Percentiles rank a stretch among this genome's conserved stretches.
Conservation (phyloP, 1,140 invertebrate genomes). For the Sinonovacula constricta region DNA sequence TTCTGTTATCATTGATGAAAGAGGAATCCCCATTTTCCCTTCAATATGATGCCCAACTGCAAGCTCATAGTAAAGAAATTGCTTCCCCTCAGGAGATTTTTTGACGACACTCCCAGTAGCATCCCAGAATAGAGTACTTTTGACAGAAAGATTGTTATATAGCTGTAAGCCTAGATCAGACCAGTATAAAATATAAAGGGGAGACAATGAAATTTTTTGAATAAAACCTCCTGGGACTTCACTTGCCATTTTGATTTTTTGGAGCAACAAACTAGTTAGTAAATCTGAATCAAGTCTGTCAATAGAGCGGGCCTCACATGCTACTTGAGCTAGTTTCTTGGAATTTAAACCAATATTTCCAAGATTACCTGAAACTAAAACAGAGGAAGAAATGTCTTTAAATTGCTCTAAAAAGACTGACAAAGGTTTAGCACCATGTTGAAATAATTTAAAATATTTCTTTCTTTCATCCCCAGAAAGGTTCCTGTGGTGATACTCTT, state of each 20-base stretch:
- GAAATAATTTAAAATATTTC: too few relatives aligned
- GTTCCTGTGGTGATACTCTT: not conserved
- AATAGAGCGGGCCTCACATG: not conserved
- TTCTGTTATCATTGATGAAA: conserved; percentile 17
- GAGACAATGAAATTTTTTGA: conserved; percentile 19
- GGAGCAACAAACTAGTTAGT: not conserved
- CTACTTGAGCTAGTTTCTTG: too few relatives aligned
- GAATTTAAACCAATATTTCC: not conserved
- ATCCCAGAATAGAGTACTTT: conserved; percentile 19
- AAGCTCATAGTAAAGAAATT: conserved; percentile 26
- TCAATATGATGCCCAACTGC: not conserved
- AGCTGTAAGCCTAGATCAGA: conserved; percentile 5
- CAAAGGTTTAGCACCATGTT: not conserved
- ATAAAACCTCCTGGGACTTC: conserved; percentile 13
- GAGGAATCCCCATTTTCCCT: conserved; percentile 25
- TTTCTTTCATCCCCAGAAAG: not conserved
- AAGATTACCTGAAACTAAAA: not conserved
- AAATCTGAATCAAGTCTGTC: not conserved
- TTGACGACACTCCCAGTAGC: conserved; percentile 11
- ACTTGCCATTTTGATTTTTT: not conserved
- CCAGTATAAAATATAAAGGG: conserved; percentile 22
- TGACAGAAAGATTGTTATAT: not conserved
- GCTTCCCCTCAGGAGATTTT: not conserved
- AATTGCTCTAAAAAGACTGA: not conserved
- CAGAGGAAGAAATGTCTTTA: too few relatives aligned